Conservation (phyloP, 2,888 invertebrate species). For the Habrosyne pyritoides region DNA sequence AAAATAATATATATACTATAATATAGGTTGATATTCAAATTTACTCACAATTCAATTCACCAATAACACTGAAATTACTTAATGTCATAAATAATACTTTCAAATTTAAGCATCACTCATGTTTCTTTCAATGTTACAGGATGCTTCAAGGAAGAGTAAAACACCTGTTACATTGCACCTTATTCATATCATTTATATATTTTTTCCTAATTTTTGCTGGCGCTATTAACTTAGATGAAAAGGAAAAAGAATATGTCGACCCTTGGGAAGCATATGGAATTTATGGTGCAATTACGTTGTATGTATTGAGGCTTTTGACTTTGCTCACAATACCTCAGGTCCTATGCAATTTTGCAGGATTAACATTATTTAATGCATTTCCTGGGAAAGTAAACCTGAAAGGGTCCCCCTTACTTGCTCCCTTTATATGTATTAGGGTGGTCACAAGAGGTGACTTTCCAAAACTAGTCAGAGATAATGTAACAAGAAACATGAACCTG, state of each 20-base stretch:
- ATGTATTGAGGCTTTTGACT: slow-evolving; percentile 90
- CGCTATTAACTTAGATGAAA: slow-evolving; percentile 83
- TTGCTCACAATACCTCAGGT: slow-evolving; percentile 95
- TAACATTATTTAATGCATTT: slow-evolving; percentile 96
- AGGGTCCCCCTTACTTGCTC: slow-evolving; percentile 95
- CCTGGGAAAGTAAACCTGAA: slow-evolving; percentile 95
- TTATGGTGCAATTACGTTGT: slow-evolving; percentile 88
- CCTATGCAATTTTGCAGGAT: slow-evolving; percentile 93
- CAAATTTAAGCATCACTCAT: background rate
- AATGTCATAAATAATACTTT: too few species aligned
- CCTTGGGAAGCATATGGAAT: slow-evolving; percentile 93
- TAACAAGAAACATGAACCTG: slow-evolving; percentile 92
- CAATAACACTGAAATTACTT: too few species aligned
- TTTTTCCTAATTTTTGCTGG: slow-evolving; percentile 88
- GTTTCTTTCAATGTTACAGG: slow-evolving; percentile 58
- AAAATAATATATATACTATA: too few species aligned
- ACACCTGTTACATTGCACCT: slow-evolving; percentile 91
- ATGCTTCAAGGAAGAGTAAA: slow-evolving; percentile 88
- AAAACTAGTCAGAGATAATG: slow-evolving; percentile 93
- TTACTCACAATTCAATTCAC: too few species aligned
- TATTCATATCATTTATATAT: slow-evolving; percentile 89
- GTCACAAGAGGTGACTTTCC: slow-evolving; percentile 98
- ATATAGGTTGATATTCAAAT: too few species aligned
- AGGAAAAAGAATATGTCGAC: slow-evolving; percentile 85
- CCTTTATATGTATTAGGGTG: slow-evolving; percentile 96